Base-by-base conservation (phyloP, 2,888 invertebrate species). In the Aphidoletes aphidimyza region DNA sequence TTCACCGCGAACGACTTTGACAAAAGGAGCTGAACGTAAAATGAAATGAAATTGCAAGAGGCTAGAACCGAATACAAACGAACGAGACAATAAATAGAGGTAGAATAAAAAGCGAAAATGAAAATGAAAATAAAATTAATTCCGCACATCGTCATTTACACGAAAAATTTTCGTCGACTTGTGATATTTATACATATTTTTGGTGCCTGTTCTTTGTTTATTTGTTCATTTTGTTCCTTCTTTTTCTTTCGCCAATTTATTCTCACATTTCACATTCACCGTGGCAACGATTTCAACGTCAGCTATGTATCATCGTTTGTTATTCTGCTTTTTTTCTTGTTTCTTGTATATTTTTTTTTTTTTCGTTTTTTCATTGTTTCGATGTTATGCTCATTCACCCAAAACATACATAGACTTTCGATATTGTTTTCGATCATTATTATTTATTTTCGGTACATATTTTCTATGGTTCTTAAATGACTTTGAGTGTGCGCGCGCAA, bases 41-140 rank as follows among this genome's bases (percentile, higher is more conserved):
- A 39, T 8, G 39, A 39, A 11, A 39, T 8, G 11, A 39, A 19
- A 47, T 11, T 47, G 47, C 47, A 22, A n/a, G 30, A 69, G 69
- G 69, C 26, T n/a, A 54, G 22, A 11, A 54, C 54, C 54, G 26
- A n/a, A n/a, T n/a, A n/a, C n/a, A n/a, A n/a, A n/a, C n/a, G n/a
- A n/a, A n/a, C n/a, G 26, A 69, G 69, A 14, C 69, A 30, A 30
- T 30, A 69, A 69, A 69, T 69, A 14, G 69, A 69, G 34, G 69
- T 69, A 39, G 69, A 69, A 69, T 69, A 69, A 69, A 69, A 69
- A 69, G n/a, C 30, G 81, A 81, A n/a, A n/a, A n/a, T n/a, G n/a
- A n/a, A n/a, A 81, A 81, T 81, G 37, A 37, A 81, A 81, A 81
- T 81, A 81, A 81, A 81, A 81, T 81, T 78, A 78, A 78, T 78